These are phyloP conservation scores for Aphelocoma coerulescens DNA, from an alignment of 2,113 vertebrate species.

Conservation along the genomic window DNA sequence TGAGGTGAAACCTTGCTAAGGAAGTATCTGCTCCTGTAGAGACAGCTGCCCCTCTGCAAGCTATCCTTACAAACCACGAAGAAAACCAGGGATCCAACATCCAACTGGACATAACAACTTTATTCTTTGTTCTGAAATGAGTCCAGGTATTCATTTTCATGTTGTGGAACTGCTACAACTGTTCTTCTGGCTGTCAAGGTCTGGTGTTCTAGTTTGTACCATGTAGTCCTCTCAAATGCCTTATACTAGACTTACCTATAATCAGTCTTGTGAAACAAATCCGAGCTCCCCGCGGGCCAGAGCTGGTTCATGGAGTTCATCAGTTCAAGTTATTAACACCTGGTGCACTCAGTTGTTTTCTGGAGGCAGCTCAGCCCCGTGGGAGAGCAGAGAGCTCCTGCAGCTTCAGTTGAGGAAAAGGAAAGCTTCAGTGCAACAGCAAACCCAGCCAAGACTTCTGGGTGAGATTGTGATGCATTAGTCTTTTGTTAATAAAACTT, in stretches of 20 bases:
- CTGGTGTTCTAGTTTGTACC: neutral
- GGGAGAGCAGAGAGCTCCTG: neutral
- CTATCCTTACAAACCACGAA: neutral
- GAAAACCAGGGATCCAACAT: neutral
- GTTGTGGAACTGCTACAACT: neutral
- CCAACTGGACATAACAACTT: fast-evolving
- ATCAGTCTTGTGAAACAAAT: neutral
- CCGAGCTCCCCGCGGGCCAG: fast-evolving
- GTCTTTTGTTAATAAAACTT: conserved; percentile 6
- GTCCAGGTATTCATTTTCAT: neutral
- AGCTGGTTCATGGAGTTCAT: neutral
- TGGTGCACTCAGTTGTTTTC: fast-evolving
- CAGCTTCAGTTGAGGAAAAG: neutral
- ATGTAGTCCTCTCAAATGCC: neutral
- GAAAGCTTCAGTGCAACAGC: neutral
- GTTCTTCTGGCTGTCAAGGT: neutral
- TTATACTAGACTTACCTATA: neutral
- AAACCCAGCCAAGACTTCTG: neutral
- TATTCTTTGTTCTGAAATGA: neutral
- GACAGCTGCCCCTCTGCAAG: neutral
- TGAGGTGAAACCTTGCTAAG: neutral
- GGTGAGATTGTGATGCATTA: neutral
- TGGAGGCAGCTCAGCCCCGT: neutral
- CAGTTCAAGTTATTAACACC: neutral
- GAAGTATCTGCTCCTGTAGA: neutral